Percentiles rank a stretch among this genome's conserved stretches.
These are phyloP conservation scores for Epirrita christyi DNA, from an alignment of 2,888 invertebrate species.

Conservation along the genomic window DNA sequence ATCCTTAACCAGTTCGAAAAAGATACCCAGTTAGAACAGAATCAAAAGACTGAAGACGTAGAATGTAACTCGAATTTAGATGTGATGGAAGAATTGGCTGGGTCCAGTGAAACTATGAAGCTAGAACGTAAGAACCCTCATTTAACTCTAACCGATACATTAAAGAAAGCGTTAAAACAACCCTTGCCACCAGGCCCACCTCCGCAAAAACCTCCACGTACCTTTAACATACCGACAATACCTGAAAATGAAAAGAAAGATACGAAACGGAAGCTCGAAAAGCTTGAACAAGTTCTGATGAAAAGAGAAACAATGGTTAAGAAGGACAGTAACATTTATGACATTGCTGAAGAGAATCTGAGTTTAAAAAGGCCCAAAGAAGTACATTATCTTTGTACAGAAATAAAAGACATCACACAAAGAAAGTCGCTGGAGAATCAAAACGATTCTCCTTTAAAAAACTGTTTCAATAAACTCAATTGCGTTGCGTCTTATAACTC, in stretches of 20 bases:
- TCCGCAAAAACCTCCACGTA: constrained; percentile 90
- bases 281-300: constrained; percentile 85
- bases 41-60: constrained; percentile 40
- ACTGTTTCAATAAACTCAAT: constrained; percentile 74
- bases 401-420: constrained; percentile 73
- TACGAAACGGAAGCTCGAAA: constrained; percentile 87
- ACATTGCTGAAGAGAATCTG: constrained; percentile 45
- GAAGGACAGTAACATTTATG: constrained; percentile 46
- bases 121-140: constrained; percentile 76
- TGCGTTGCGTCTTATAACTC: constrained; percentile 68
- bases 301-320: constrained; percentile 70
- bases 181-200: constrained; percentile 89
- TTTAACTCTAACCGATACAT: constrained; percentile 82
- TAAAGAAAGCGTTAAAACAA: constrained; percentile 87
- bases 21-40: constrained; percentile 17
- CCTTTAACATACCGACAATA: constrained; percentile 72
- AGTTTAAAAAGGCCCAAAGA: constrained; percentile 68
- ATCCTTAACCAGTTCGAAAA: constrained; percentile 55
- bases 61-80: constrained; percentile 58
- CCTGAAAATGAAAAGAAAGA: constrained; percentile 69
- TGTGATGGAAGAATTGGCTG: constrained; percentile 63
- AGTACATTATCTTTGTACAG: constrained; percentile 79
- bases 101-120: constrained; percentile 73
- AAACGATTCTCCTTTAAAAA: constrained; percentile 56
- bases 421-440: constrained; percentile 59